Conservation (phyloP, 2,888 invertebrate species). For the Ophion obscuratus region DNA sequence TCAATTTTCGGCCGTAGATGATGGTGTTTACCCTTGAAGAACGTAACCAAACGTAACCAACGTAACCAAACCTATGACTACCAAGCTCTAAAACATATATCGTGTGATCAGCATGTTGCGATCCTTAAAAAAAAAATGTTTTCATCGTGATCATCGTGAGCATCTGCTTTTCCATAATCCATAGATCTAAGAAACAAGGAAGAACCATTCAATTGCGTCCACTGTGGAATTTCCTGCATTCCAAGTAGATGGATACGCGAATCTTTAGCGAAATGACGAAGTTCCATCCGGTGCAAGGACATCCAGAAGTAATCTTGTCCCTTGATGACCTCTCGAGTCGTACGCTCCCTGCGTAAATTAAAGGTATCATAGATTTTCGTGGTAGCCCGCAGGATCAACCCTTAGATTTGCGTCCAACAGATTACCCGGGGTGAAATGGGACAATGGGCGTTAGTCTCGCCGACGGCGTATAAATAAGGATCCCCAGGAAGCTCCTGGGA, state of each 20-base stretch:
- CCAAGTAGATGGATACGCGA: not conserved
- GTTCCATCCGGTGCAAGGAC: slow-evolving; percentile 1
- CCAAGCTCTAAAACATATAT: no score
- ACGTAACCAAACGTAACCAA: no score
- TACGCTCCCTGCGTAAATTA: slow-evolving; percentile 78
- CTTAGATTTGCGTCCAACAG: slow-evolving; percentile 84
- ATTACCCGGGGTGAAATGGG: slow-evolving; percentile 83
- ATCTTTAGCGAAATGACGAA: slow-evolving; percentile 18
- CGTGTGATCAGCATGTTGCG: no score
- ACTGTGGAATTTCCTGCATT: not conserved
- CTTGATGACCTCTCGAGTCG: slow-evolving; percentile 46
- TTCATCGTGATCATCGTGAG: no score
- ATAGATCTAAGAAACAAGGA: not conserved
- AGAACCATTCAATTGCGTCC: not conserved
- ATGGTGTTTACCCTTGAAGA: no score
- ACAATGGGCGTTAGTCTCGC: slow-evolving; percentile 84
- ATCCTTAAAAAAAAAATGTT: no score
- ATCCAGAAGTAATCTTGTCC: slow-evolving; percentile 24
- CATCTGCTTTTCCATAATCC: not conserved
- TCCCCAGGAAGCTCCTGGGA: slow-evolving; percentile 81
- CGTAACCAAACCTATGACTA: no score
- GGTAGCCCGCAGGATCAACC: slow-evolving; percentile 84
- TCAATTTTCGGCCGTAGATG: no score
- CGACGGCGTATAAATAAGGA: slow-evolving; percentile 83
- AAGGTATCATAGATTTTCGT: slow-evolving; percentile 84